These are phyloP conservation scores for Tetraneura akinire DNA, from an alignment of 1,140 invertebrate species.

Conservation along the genomic window DNA sequence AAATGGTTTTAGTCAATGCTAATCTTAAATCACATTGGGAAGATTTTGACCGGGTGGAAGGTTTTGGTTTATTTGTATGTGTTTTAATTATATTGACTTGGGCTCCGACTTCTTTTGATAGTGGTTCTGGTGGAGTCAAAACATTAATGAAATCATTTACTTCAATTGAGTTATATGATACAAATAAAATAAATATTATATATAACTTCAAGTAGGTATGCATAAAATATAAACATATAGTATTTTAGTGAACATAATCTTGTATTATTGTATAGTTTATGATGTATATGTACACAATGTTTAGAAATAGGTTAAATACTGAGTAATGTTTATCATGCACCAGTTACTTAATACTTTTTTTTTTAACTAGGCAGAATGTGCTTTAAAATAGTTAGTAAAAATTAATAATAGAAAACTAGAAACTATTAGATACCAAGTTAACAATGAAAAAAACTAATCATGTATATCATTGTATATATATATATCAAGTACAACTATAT, in stretches of 20 bases:
- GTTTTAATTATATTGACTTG: conserved; percentile 1
- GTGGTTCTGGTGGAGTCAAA: not conserved
- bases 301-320: not conserved
- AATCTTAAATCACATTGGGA: conserved; percentile 1
- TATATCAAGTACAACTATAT: not conserved
- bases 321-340: not conserved
- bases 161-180: not conserved
- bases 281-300: not conserved
- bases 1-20: conserved; percentile 1
- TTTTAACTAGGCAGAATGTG: not conserved
- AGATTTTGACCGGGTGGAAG: not conserved
- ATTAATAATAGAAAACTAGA: conserved; percentile 2
- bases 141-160: not conserved
- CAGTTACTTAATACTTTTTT: not conserved
- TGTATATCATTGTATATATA: not conserved
- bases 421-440: not conserved
- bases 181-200: not conserved
- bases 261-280: not conserved
- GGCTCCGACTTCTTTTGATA: not conserved
- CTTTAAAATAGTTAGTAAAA: conserved; percentile 4
- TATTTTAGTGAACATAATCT: not conserved
- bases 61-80: not conserved
- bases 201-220: not conserved
- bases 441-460: conserved; percentile 1
- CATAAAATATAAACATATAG: conserved; percentile 6